phyloP scores from a whole-genome alignment of 2,113 vertebrate species.

The Lampris incognitus region DNA sequence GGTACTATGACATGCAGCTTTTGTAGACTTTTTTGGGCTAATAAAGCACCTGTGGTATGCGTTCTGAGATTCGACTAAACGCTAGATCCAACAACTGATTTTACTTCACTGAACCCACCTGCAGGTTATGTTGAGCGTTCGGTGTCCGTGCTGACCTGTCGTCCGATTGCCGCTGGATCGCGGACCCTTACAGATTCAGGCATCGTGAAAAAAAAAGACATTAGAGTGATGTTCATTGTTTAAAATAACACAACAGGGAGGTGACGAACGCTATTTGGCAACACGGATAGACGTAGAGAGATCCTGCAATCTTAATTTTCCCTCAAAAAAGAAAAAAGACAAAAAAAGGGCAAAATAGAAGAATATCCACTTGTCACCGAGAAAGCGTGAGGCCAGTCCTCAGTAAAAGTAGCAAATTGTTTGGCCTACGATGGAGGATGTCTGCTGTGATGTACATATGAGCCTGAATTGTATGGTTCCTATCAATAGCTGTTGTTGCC shows the following conservation, averaged over 20 bases:
- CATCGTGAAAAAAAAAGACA: constrained; percentile 10
- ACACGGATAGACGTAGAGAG: background rate
- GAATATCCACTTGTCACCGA: background rate
- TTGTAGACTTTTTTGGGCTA: constrained; percentile 63
- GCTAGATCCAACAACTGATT: constrained; percentile 37
- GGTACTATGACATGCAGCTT: constrained; percentile 80
- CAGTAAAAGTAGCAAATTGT: constrained; percentile 68
- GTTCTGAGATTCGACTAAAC: constrained; percentile 52
- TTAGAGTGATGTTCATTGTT: constrained; percentile 8
- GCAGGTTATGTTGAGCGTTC: constrained; percentile 41
- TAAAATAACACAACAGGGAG: constrained; percentile 17
- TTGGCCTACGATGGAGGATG: constrained; percentile 71
- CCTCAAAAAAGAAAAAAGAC: background rate
- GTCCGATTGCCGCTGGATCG: constrained; percentile 49
- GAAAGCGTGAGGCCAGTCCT: constrained; percentile 45
- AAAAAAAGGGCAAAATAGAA: constrained; percentile 9
- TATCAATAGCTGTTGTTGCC: constrained; percentile 76
- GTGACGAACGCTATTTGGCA: constrained; percentile 25
- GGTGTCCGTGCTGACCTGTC: constrained; percentile 28
- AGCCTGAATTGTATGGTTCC: constrained; percentile 70
- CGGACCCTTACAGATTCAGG: constrained; percentile 13
- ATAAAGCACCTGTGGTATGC: constrained; percentile 60
- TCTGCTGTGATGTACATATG: constrained; percentile 67
- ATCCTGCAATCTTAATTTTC: constrained; percentile 29
- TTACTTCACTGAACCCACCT: constrained; percentile 24